These are phyloP conservation scores for Sprattus sprattus DNA, from an alignment of 2,113 vertebrate genomes.

Conservation along the genomic window DNA sequence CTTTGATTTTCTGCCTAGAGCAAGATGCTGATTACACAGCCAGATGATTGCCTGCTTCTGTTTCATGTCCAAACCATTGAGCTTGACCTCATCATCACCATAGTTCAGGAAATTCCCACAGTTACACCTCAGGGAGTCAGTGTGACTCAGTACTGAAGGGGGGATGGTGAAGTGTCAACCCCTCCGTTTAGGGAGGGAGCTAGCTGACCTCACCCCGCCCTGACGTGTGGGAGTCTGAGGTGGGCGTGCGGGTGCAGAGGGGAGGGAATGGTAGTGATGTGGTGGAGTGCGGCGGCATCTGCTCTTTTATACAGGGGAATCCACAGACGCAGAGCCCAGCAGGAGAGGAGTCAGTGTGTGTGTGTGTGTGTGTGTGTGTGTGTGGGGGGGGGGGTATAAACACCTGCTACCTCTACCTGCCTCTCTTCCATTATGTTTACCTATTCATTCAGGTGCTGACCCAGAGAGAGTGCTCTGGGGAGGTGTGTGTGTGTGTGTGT, in stretches of 20 bases:
- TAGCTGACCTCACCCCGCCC: background rate
- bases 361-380: no score
- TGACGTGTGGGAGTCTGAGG: background rate
- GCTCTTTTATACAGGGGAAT: conserved; percentile 40
- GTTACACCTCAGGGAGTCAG: no score
- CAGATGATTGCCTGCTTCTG: no score
- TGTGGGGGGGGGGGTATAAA: conserved; percentile 23
- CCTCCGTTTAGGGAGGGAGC: background rate
- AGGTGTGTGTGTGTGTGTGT: background rate
- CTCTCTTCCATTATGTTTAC: background rate
- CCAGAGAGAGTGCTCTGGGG: background rate
- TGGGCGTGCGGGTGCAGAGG: background rate
- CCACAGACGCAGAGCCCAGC: conserved; percentile 33
- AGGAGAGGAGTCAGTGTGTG: conserved; percentile 27
- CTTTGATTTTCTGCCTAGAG: background rate
- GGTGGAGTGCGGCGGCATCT: conserved; percentile 37
- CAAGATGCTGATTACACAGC: background rate
- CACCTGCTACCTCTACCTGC: conserved; percentile 39
- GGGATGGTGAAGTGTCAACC: no score
- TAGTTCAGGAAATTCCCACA: no score
- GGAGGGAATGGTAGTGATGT: background rate
- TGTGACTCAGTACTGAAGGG: no score
- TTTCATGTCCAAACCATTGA: background rate
- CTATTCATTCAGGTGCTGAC: background rate
- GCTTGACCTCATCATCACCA: no score